Evolutionary conservation across 2,113 vertebrate species (phyloP).

Genomic region (Nanger granti): DNA sequence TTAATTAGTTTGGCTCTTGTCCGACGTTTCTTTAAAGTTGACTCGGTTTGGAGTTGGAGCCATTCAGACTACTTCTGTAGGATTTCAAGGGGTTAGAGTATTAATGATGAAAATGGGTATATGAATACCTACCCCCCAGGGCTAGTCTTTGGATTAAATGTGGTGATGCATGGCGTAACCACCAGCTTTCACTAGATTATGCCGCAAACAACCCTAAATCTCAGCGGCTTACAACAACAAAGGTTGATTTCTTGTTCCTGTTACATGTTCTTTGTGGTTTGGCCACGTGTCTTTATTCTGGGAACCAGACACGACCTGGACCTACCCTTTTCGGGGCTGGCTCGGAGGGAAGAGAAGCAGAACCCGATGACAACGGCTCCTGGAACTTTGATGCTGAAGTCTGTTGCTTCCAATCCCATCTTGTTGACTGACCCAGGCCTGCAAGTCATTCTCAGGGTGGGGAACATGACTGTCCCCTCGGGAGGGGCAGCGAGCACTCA

Average conservation of each 20-base stretch:
- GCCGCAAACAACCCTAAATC: conserved; percentile 5
- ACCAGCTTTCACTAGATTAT: neutral
- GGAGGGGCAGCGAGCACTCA: neutral
- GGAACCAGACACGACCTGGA: neutral
- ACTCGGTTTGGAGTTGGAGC: neutral
- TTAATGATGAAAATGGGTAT: neutral
- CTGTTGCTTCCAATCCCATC: neutral
- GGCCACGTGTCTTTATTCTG: neutral
- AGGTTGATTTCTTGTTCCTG: neutral
- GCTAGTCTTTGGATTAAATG: neutral
- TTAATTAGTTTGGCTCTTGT: conserved; percentile 20
- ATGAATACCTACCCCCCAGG: neutral
- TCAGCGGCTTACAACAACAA: neutral
- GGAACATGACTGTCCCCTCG: neutral
- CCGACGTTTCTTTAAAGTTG: neutral
- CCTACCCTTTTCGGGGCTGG: neutral
- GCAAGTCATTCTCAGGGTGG: neutral
- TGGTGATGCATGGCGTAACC: neutral
- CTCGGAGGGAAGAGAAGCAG: neutral
- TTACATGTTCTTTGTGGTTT: neutral
- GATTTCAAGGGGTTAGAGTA: neutral
- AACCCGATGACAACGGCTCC: neutral
- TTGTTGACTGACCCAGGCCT: neutral
- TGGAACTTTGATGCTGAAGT: neutral
- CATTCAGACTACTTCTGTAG: neutral